Conservation (phyloP, 2,113 vertebrate genomes). For the Cottus gobio region DNA sequence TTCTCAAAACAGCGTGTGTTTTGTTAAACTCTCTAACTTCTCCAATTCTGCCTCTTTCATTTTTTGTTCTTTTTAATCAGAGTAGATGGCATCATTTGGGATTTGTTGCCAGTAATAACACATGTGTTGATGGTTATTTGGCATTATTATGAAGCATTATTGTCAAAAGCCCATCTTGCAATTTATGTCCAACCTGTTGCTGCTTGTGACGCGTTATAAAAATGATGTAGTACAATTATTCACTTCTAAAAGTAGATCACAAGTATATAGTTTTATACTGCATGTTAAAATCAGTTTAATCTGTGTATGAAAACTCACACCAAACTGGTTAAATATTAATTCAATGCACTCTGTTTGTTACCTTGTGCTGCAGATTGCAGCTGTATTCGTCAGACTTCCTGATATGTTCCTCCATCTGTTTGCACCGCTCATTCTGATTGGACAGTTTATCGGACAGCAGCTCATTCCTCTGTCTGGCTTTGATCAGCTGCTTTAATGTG, state of each 20-base stretch:
- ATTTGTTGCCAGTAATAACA: conserved; percentile 12
- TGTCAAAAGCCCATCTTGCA: not conserved
- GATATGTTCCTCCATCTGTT: conserved; percentile 84
- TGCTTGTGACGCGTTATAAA: not conserved
- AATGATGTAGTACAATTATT: not conserved
- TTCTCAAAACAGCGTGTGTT: not conserved
- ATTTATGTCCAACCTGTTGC: not conserved
- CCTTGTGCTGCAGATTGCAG: conserved; percentile 85
- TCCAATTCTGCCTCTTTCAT: not conserved
- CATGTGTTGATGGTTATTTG: not conserved
- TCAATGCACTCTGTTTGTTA: not conserved
- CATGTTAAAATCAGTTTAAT: not conserved
- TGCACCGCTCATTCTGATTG: conserved; percentile 81
- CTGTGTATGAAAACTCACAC: not conserved
- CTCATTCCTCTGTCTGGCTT: conserved; percentile 81
- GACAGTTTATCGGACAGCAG: conserved; percentile 78
- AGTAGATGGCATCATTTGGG: not conserved
- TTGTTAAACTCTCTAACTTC: conserved; percentile 21
- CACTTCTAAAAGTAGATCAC: conserved; percentile 1
- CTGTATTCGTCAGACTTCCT: conserved; percentile 82
- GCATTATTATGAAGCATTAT: conserved; percentile 1
- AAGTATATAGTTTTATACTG: not conserved
- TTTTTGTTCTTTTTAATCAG: not conserved
- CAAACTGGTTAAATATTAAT: not conserved
- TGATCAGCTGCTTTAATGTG: conserved; percentile 79